These are phyloP conservation scores for Parnassius mnemosyne DNA, from an alignment of 2,888 invertebrate species.

Conservation along the genomic window DNA sequence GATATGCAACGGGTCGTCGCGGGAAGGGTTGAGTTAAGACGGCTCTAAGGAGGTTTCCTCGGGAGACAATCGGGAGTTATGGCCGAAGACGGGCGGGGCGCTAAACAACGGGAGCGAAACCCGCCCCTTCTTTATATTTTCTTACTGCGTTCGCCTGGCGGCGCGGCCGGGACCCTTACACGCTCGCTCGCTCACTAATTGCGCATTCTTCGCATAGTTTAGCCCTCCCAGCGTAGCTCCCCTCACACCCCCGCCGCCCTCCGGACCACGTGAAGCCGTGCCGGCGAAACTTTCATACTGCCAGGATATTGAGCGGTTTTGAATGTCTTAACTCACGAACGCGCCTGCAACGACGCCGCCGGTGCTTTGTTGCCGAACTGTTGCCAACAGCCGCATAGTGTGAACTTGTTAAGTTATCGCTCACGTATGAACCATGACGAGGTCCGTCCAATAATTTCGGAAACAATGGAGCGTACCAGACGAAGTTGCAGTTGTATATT, in stretches of 20 bases:
- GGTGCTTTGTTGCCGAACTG: conserved; percentile 69
- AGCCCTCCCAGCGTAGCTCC: conserved; percentile 84
- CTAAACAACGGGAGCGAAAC: conserved; percentile 79
- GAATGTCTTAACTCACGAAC: conserved; percentile 81
- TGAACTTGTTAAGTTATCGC: conserved; percentile 43
- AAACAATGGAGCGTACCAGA: no score
- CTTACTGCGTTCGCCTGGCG: conserved; percentile 82
- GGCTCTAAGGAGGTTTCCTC: conserved; percentile 76
- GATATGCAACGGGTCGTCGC: conserved; percentile 73
- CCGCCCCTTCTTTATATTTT: conserved; percentile 86
- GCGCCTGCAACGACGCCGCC: conserved; percentile 58
- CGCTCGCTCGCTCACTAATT: conserved; percentile 93
- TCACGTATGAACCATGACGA: conserved; percentile 32
- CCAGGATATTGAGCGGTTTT: conserved; percentile 81
- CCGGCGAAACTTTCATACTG: conserved; percentile 79
- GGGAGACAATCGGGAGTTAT: conserved; percentile 81
- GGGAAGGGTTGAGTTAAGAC: conserved; percentile 76
- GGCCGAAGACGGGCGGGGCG: conserved; percentile 78
- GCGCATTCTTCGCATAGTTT: conserved; percentile 98
- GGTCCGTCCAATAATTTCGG: conserved; percentile 4
- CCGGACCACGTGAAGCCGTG: conserved; percentile 80
- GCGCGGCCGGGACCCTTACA: conserved; percentile 83
- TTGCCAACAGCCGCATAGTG: conserved; percentile 57
- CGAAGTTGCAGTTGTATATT: no score
- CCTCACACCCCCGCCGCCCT: conserved; percentile 70